Evolutionary conservation across 2,113 vertebrate species (phyloP), one percentile per base, ranked within the genome.

Genomic region (Gasterosteus nipponicus): DNA sequence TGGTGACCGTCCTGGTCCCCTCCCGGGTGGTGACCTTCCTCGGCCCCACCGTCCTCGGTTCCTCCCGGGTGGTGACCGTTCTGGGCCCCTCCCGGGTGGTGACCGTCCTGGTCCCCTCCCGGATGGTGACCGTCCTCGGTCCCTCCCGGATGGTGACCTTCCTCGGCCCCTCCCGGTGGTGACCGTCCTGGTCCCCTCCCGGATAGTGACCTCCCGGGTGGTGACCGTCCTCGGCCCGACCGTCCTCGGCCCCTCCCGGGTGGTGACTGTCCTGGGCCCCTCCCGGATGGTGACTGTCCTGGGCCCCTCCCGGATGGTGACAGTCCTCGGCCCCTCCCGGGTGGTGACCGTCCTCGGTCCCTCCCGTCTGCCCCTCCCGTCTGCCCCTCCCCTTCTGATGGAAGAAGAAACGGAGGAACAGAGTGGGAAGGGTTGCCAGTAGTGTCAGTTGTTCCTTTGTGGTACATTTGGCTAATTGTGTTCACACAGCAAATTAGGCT

Each of bases 331-430:
- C 29, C 4, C 62, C 16, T 6, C 47, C 57, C 22, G 22, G 22
- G 1, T 26, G 22, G 22, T 26, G 22, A 26, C 22, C 1, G 22
- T 26, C 22, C 22, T 26, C 22, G 22, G 22, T 51, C 29, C 15
- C 10, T 38, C 46, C 31, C 11, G 5, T 51, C 38, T 54, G 4
- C 42, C 38, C 61, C 39, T 38, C 16, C 53, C 18, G 5, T 51
- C 38, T 54, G 4, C 42, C 38, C 61, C 39, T 38, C 16, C 53
- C 18, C 61, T 71, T 67, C 56, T 69, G 29, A 75, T 73, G 6
- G 16, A 26, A 59, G 29, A 3, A 31, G 3, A 2, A 51, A n/a
- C 19, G 14, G 49, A n/a, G 1, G 19, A 51, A 57, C 14, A 1
- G 54, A 8, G 51, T 26, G 10, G 6, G 31, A 4, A 15, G 7